Evolutionary conservation across 2,797 vertebrate species (phyloP).

Genomic region (Dendrocincla tyrannina): DNA sequence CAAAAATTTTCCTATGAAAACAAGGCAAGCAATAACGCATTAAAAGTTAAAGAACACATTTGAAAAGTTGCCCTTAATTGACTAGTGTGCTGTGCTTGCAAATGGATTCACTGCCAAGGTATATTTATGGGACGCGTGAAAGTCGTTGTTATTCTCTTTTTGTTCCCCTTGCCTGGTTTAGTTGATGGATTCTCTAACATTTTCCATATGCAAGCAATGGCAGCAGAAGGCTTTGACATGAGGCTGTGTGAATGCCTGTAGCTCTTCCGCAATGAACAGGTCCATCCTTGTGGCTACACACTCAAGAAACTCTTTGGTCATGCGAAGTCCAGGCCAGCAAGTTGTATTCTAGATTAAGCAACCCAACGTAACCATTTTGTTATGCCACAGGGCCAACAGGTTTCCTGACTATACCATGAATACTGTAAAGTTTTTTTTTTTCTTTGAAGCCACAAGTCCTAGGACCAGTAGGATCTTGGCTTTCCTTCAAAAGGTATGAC

Average conservation of each 20-base stretch:
- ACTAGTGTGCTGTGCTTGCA: background rate
- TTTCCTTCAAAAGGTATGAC: background rate
- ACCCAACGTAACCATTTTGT: background rate
- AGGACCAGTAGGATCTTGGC: background rate
- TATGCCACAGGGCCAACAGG: background rate
- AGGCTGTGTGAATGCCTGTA: background rate
- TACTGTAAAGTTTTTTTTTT: background rate
- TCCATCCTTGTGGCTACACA: background rate
- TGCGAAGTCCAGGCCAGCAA: background rate
- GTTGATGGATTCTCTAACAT: background rate
- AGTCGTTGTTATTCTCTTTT: constrained; percentile 28
- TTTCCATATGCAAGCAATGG: background rate
- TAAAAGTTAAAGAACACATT: background rate
- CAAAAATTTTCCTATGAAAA: background rate
- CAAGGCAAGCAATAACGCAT: background rate
- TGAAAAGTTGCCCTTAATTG: constrained; percentile 25
- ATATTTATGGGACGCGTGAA: constrained; percentile 35
- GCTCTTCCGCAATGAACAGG: background rate
- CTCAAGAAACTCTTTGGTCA: background rate
- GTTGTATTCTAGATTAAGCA: background rate
- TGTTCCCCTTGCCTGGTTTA: constrained; percentile 31
- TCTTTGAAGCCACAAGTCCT: background rate
- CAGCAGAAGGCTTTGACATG: background rate
- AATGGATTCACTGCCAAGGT: constrained; percentile 18
- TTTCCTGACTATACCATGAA: background rate